Evolutionary conservation across 1,140 invertebrate genomes (phyloP), one percentile per base, ranked within the genome.

Genomic region (Drosophila tristis): DNA sequence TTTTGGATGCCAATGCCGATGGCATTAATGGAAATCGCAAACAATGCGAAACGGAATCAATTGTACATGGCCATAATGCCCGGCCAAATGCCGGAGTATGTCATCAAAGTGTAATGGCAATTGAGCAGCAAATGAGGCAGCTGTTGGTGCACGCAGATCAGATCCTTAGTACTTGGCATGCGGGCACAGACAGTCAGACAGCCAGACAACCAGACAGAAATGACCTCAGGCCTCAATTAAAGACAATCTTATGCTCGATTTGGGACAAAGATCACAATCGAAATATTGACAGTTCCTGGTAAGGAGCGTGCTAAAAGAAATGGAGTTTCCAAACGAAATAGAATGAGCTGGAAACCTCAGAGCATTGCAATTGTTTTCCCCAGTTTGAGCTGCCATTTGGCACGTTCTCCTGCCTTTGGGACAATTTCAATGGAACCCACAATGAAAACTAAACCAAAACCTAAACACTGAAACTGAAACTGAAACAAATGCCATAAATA

Each of bases 41-140:
- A 25, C 45, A 47, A 29, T 62, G 47, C 49, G 43, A 39, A 42
- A 67, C 50, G 50, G 74, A 77, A 78, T 80, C 78, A 82, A 82
- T 82, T 80, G 68, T 82, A 50, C 61, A 81, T 78, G 79, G 78
- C 68, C 70, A 80, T 79, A 73, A 75, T 62, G 48, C 54, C 35
- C 48, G 59, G 61, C 8, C 31, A 8, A 31, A 9, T 31, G 31
- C 8, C 31, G 0, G 35, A 59, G 48, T 60, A 58, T 84, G 80
- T 87, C 81, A 85, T 81, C 81, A 50, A 53, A 49, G 49, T 58
- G 15, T 42, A 68, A 51, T 61, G 56, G 57, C 78, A 67, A 68
- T 68, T 70, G 74, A 55, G 43, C 64, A 75, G 80, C 66, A 81
- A 78, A 84, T 86, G 82, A 73, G 74, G 53, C 62, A 73, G 62